These are phyloP conservation scores for Falco biarmicus DNA, from an alignment of 2,797 vertebrate species.

Conservation along the genomic window DNA sequence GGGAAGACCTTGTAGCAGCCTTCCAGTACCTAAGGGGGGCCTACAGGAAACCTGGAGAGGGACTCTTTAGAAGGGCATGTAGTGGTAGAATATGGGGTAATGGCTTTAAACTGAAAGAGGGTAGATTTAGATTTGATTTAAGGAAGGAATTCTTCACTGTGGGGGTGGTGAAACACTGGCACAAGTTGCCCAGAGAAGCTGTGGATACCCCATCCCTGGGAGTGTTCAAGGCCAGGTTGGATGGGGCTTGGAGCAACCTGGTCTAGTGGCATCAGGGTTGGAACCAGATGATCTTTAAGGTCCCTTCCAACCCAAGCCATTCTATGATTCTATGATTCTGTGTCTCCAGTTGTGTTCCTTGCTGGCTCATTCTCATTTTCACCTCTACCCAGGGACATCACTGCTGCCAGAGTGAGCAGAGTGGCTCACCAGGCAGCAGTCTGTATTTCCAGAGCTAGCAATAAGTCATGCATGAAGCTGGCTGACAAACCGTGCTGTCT, in stretches of 20 bases:
- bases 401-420: not conserved
- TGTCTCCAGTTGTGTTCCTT: not conserved
- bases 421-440: not conserved
- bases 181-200: not conserved
- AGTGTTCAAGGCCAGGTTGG: no score
- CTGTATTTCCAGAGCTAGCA: constrained; percentile 4
- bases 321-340: no score
- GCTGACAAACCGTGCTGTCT: not conserved
- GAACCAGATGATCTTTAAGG: no score
- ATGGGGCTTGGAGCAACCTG: no score
- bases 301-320: no score
- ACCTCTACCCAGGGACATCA: not conserved
- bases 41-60: no score
- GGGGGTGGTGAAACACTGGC: not conserved
- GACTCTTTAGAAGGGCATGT: no score
- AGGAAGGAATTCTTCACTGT: not conserved
- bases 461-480: not conserved
- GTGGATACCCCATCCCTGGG: no score
- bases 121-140: not conserved
- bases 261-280: no score
- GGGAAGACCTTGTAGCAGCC: no score
- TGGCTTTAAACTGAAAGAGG: not conserved
- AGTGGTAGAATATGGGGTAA: no score
- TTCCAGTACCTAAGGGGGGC: no score
- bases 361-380: not conserved